Conservation (phyloP, 2,113 vertebrate genomes). For the Strigops habroptila region DNA sequence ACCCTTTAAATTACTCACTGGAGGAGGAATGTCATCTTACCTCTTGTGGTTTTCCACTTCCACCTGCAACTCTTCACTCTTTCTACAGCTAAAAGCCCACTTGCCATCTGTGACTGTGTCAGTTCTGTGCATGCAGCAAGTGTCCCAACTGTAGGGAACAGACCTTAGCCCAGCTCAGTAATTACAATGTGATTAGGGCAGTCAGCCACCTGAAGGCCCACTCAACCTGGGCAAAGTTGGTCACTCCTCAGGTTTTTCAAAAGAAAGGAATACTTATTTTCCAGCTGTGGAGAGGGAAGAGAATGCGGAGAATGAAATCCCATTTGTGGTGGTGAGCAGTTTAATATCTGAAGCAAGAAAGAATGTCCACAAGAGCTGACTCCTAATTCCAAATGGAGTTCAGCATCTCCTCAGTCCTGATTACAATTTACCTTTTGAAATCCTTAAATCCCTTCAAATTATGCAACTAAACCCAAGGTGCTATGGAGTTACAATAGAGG, state of each 20-base stretch:
- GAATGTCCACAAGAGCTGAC: neutral
- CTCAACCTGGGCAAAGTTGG: neutral
- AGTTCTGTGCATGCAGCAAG: neutral
- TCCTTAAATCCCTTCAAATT: neutral
- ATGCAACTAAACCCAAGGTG: neutral
- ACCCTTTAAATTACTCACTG: neutral
- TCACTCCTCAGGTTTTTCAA: neutral
- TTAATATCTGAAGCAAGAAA: neutral
- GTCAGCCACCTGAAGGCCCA: accelerated
- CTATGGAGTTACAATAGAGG: neutral
- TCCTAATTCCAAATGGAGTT: neutral
- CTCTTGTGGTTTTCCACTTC: neutral
- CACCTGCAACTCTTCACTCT: neutral
- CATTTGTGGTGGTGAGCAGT: neutral
- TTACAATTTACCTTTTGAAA: neutral
- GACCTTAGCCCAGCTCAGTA: neutral
- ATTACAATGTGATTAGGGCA: neutral
- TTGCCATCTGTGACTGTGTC: neutral
- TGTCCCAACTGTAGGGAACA: neutral
- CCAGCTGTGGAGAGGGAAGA: neutral
- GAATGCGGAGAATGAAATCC: neutral
- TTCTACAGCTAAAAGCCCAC: neutral
- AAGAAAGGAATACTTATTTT: neutral
- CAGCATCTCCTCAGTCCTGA: neutral
- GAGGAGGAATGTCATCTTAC: neutral